Conservation (phyloP, 2,113 vertebrate genomes). For the Myrmecophaga tridactyla region DNA sequence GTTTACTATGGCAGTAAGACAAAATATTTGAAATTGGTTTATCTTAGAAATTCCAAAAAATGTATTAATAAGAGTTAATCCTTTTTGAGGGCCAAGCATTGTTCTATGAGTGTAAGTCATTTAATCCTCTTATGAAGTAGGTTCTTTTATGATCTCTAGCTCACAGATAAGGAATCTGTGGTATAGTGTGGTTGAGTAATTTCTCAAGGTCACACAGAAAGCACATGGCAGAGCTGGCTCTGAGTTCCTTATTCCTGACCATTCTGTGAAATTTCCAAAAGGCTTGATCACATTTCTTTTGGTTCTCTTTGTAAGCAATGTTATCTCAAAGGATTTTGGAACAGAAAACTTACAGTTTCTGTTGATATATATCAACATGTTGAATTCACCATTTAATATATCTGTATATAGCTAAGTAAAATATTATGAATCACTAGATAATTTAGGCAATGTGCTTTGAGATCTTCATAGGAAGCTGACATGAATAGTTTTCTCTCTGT, state of each 20-base stretch:
- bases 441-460: constrained; percentile 31
- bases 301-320: not conserved
- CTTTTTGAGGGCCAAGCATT: constrained; percentile 30
- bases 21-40: constrained; percentile 5
- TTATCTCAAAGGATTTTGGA: constrained; percentile 39
- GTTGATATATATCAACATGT: not conserved
- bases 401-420: not conserved
- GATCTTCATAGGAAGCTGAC: constrained; percentile 20
- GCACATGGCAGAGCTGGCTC: not conserved
- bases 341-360: constrained; percentile 24
- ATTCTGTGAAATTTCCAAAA: not conserved
- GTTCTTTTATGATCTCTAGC: constrained; percentile 31
- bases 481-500: not conserved
- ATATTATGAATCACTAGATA: not conserved
- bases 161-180: not conserved
- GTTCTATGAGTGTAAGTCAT: not conserved
- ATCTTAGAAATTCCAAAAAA: constrained; percentile 46
- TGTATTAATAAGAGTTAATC: constrained; percentile 14
- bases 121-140: constrained; percentile 1
- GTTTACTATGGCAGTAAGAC: not conserved
- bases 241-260: not conserved
- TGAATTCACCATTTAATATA: constrained; percentile 38
- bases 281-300: constrained; percentile 18
- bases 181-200: not conserved
- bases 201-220: constrained; percentile 25